Conservation (phyloP, 2,888 invertebrate genomes). For the Scaptomyza reducta region DNA sequence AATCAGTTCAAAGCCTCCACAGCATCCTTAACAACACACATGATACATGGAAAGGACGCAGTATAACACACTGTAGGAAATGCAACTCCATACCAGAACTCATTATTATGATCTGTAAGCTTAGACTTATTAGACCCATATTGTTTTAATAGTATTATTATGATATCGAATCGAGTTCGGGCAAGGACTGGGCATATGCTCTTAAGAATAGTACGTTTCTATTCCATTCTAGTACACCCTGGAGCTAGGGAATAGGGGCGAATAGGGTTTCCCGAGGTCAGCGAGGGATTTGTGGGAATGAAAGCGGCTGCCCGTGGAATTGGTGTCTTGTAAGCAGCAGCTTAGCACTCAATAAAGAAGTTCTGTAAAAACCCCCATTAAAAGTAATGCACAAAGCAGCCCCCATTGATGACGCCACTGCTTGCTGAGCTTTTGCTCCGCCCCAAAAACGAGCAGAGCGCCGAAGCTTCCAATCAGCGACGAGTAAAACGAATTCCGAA, state of each 20-base stretch:
- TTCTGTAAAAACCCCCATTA: not conserved
- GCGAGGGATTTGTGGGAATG: conserved; percentile 85
- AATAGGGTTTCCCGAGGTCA: too few relatives aligned
- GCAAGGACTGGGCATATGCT: conserved; percentile 86
- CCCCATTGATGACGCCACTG: conserved; percentile 60
- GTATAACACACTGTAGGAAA: conserved; percentile 87
- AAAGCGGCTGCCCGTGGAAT: conserved; percentile 84
- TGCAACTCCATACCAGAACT: conserved; percentile 84
- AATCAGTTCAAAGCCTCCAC: conserved; percentile 86
- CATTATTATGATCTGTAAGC: conserved; percentile 85
- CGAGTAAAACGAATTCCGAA: conserved; percentile 55
- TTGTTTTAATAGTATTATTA: conserved; percentile 54
- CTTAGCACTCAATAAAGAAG: conserved; percentile 36
- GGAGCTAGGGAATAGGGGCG: conserved; percentile 87
- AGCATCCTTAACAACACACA: conserved; percentile 65
- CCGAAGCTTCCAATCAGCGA: conserved; percentile 73
- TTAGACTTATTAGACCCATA: too few relatives aligned
- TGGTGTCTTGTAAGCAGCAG: conserved; percentile 51
- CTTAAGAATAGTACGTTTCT: conserved; percentile 84
- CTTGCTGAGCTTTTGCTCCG: conserved; percentile 68
- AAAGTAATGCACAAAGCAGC: conserved; percentile 25
- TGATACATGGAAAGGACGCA: conserved; percentile 85
- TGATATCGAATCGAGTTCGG: conserved; percentile 81
- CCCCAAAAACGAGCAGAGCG: conserved; percentile 65
- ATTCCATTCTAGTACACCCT: conserved; percentile 85